These are phyloP conservation scores for Amphipyra berbera DNA, from an alignment of 2,888 invertebrate species.

Conservation along the genomic window DNA sequence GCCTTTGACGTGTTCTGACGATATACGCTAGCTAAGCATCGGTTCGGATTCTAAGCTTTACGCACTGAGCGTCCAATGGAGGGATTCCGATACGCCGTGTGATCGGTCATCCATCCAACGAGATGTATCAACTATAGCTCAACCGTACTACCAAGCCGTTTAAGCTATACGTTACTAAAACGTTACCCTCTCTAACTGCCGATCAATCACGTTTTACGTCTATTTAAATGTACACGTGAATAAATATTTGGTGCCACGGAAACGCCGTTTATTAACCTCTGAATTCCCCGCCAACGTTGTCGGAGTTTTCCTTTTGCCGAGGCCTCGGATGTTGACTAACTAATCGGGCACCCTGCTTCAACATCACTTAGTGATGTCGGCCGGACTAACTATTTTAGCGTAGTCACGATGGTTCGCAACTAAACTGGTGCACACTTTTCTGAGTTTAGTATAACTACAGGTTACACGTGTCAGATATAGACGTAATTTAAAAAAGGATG, in stretches of 20 bases:
- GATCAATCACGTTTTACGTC: conserved; percentile 44
- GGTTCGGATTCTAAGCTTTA: conserved; percentile 28
- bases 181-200: conserved; percentile 36
- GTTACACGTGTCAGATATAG: conserved; percentile 19
- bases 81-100: conserved; percentile 23
- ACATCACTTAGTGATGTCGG: conserved; percentile 40
- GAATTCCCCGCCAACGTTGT: conserved; percentile 15
- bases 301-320: conserved; percentile 40
- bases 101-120: conserved; percentile 47
- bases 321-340: conserved; percentile 38
- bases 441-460: conserved; percentile 4
- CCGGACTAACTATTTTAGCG: conserved; percentile 42
- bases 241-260: conserved; percentile 46
- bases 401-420: conserved; percentile 5
- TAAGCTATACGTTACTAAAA: conserved; percentile 33
- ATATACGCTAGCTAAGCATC: conserved; percentile 25
- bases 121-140: conserved; percentile 40
- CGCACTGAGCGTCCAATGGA: conserved; percentile 21
- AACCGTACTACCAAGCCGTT: conserved; percentile 32
- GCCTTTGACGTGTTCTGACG: conserved; percentile 15
- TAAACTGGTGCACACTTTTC: conserved; percentile 26
- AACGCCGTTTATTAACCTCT: conserved; percentile 38
- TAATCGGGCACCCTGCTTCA: conserved; percentile 31
- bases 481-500: conserved; percentile 43
- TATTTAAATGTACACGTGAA: conserved; percentile 46